These are phyloP conservation scores for Didymodactylos carnosus DNA, from an alignment of 2,888 invertebrate species.

Conservation along the genomic window DNA sequence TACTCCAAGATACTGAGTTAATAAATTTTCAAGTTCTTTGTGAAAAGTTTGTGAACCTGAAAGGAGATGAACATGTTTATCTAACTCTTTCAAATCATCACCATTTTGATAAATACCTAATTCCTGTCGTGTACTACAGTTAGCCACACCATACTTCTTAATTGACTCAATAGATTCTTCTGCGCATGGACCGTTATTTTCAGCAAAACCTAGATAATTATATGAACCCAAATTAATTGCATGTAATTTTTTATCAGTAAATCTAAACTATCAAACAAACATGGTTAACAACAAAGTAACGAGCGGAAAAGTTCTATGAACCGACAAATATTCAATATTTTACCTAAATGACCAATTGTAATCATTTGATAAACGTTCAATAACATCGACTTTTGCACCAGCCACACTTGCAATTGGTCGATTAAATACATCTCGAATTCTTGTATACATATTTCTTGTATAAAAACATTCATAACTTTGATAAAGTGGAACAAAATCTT, in stretches of 20 bases:
- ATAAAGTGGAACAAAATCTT: slow-evolving; percentile 37
- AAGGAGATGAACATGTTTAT: background rate
- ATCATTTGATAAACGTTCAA: slow-evolving; percentile 63
- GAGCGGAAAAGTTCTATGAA: background rate
- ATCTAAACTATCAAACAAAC: no score
- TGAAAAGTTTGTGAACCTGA: background rate
- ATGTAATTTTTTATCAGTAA: slow-evolving; percentile 54
- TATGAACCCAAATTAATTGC: slow-evolving; percentile 90
- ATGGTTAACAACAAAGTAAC: background rate
- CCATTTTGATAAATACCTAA: slow-evolving; percentile 41
- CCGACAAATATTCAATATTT: background rate
- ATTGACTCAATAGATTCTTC: slow-evolving; percentile 50
- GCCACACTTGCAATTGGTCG: slow-evolving; percentile 80
- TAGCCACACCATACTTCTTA: slow-evolving; percentile 52
- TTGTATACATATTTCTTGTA: slow-evolving; percentile 69
- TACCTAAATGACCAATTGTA: slow-evolving; percentile 75
- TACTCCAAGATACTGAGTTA: slow-evolving; percentile 68
- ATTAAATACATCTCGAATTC: slow-evolving; percentile 85
- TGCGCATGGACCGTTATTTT: slow-evolving; percentile 57
- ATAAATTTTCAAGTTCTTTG: slow-evolving; percentile 53
- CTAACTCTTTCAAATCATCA: background rate
- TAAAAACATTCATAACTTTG: slow-evolving; percentile 44
- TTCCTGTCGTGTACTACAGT: slow-evolving; percentile 58
- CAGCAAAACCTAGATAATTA: slow-evolving; percentile 90
- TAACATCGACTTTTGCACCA: slow-evolving; percentile 59